Percentiles rank a stretch among this genome's conserved stretches.
phyloP scores from a whole-genome alignment of 2,113 vertebrate genomes.

The Laterallus jamaicensis region DNA sequence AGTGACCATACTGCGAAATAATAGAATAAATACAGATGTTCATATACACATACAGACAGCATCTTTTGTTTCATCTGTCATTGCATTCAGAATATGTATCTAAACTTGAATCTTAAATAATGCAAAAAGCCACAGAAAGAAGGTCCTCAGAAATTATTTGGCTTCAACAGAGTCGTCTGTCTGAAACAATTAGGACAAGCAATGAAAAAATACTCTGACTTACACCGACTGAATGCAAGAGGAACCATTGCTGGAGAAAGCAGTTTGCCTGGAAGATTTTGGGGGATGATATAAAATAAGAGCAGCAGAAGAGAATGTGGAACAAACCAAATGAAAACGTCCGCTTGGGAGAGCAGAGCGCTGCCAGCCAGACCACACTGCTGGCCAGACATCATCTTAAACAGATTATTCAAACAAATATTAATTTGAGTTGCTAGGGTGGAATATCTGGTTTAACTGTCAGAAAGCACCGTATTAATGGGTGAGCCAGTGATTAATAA shows the following conservation, averaged over 20 bases:
- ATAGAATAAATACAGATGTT: neutral
- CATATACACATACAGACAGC: neutral
- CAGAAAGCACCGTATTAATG: conserved; percentile 55
- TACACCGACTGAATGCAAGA: neutral
- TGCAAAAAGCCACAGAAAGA: neutral
- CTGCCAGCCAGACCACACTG: conserved; percentile 69
- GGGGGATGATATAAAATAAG: neutral
- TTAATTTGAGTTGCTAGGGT: conserved; percentile 73
- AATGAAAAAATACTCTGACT: neutral
- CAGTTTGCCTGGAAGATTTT: conserved; percentile 4
- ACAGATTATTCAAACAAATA: conserved; percentile 74
- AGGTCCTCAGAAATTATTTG: neutral
- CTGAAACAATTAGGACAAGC: neutral
- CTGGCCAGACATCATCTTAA: conserved; percentile 71
- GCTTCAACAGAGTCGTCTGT: neutral
- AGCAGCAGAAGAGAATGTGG: conserved; percentile 48
- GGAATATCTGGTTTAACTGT: conserved; percentile 70
- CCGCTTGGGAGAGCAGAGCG: conserved; percentile 22
- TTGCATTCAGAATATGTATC: neutral
- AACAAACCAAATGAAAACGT: conserved; percentile 50
- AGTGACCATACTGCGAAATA: neutral
- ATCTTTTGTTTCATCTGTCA: neutral
- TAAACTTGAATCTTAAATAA: neutral
- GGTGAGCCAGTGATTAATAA: conserved; percentile 63
- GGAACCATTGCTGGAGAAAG: neutral